phyloP scores from a whole-genome alignment of 1,140 invertebrate genomes.

The Pseudomyrmex cubaensis region DNA sequence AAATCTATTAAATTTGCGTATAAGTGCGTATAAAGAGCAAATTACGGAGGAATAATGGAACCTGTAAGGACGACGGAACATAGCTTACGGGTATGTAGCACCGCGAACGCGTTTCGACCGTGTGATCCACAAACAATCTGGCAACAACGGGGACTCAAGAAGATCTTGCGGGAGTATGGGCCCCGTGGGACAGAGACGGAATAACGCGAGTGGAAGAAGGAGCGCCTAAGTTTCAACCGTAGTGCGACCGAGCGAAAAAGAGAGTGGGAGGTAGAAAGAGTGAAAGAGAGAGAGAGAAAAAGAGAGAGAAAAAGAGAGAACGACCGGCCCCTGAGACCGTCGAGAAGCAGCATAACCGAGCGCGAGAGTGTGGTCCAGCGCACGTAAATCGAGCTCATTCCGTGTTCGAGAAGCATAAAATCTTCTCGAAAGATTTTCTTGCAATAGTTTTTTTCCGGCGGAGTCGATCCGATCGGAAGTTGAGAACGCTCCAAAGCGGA shows the following conservation, averaged over 20 bases:
- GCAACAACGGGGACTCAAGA: slow-evolving; percentile 76
- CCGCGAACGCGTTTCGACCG: slow-evolving; percentile 70
- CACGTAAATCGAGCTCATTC: slow-evolving; percentile 64
- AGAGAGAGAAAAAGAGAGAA: slow-evolving; percentile 15
- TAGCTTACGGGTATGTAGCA: slow-evolving; percentile 17
- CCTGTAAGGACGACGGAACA: neutral
- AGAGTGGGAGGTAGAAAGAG: neutral
- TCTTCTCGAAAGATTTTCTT: slow-evolving; percentile 52
- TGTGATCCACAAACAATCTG: slow-evolving; percentile 77
- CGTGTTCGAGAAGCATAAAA: slow-evolving; percentile 38
- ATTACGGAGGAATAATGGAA: neutral
- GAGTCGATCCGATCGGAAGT: neutral
- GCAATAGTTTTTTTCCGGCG: neutral
- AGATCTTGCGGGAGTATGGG: slow-evolving; percentile 77
- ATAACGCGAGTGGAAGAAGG: slow-evolving; percentile 15
- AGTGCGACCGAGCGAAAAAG: slow-evolving; percentile 45
- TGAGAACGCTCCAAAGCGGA: neutral
- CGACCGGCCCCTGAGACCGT: slow-evolving; percentile 29
- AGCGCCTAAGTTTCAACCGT: slow-evolving; percentile 61
- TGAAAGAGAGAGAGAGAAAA: neutral
- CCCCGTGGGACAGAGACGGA: slow-evolving; percentile 56
- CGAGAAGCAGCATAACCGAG: slow-evolving; percentile 58
- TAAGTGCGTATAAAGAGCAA: neutral
- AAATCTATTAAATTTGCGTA: neutral
- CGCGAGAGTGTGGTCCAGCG: slow-evolving; percentile 65